Evolutionary conservation across 2,888 invertebrate species (phyloP).

Genomic region (Autographa gamma): DNA sequence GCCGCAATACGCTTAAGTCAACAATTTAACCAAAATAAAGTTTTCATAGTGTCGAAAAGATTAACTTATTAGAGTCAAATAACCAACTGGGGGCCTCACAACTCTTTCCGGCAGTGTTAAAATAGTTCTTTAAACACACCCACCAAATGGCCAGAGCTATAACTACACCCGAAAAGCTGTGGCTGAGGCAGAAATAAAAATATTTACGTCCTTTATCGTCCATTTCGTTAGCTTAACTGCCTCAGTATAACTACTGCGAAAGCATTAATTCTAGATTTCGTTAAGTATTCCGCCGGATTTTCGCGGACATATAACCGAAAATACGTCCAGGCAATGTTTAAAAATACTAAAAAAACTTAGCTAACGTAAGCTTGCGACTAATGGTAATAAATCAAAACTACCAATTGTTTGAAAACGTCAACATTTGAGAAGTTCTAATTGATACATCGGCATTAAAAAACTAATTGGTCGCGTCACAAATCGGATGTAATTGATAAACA

Average conservation of each 20-base stretch:
- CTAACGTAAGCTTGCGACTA: neutral
- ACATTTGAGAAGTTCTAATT: neutral
- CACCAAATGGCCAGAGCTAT: slow-evolving; percentile 13
- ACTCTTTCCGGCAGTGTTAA: slow-evolving; percentile 8
- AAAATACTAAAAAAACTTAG: slow-evolving; percentile 2
- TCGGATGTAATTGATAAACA: neutral
- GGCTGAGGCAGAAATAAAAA: slow-evolving; percentile 24
- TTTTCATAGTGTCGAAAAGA: neutral
- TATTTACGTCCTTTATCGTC: slow-evolving; percentile 28
- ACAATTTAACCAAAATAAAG: neutral
- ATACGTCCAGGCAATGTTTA: neutral
- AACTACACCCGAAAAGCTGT: slow-evolving; percentile 20
- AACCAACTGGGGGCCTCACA: neutral
- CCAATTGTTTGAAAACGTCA: neutral
- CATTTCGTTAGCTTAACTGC: slow-evolving; percentile 27
- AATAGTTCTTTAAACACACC: slow-evolving; percentile 17
- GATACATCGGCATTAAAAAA: neutral
- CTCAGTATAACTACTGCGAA: slow-evolving; percentile 10
- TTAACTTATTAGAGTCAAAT: slow-evolving; percentile 1
- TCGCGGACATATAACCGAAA: neutral
- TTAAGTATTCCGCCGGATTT: slow-evolving; percentile 18
- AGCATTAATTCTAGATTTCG: slow-evolving; percentile 9
- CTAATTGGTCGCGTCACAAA: neutral
- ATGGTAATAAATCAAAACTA: too few relatives aligned
- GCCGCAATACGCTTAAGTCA: neutral